Evolutionary conservation across 2,113 vertebrate genomes (phyloP), one percentile per base, ranked within the genome.

Genomic region (Heliornis fulica): DNA sequence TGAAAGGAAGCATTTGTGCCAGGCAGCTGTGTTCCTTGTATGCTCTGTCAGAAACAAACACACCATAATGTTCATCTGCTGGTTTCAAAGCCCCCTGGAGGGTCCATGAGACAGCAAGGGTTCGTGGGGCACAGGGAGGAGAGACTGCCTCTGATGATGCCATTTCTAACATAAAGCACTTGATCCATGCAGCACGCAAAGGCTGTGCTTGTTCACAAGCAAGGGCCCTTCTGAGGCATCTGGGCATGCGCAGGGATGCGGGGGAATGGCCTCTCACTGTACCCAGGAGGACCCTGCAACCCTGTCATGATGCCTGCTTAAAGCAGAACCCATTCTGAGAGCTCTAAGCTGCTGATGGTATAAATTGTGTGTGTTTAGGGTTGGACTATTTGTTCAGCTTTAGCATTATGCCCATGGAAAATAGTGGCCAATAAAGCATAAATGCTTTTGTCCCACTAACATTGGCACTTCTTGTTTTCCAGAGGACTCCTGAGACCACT

Each of bases 361-460:
- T 2, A 51, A 53, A 63, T 82, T 65, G 76, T 82, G 83, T 91
- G 70, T 34, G 18, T 84, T 88, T 87, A 56, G 69, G 53, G 41
- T 75, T 83, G 31, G 71, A 48, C 77, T 94, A 53, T 96, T 94
- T 94, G 53, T 70, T 96, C 93, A 96, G 79, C 70, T 96, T 94
- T 90, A 71, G 18, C 22, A 3, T 92, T 91, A 81, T 75, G 69
- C 34, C 46, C 7, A 0, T 53, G 56, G 56, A 97, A 97, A 90
- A 91, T 41, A 85, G 75, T 59, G 45, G 38, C 93, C 83, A 94
- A 94, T 91, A 97, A 97, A 93, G 68, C 63, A 15, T 83, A 96
- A 96, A 94, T 87, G 80, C 64, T 18, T 93, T 76, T 95, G 74
- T 95, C 88, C 46, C 66, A 75, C 48, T 93, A 94, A 92, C 86